Evolutionary conservation across 2,888 invertebrate species (phyloP).

Genomic region (Dasysyrphus tricinctus): DNA sequence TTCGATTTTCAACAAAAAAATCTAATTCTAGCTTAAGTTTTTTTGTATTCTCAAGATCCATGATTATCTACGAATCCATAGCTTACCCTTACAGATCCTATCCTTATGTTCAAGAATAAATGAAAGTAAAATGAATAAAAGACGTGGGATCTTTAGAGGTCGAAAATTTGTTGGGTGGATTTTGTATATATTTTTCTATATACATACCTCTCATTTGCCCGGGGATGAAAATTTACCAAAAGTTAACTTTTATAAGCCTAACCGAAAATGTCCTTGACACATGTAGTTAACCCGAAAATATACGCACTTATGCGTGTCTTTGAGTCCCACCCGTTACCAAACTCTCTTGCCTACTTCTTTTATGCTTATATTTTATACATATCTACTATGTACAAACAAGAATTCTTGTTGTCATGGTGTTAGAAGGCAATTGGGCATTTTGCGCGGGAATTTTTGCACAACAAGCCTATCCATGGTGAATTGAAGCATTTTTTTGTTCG

Average conservation of each 20-base stretch:
- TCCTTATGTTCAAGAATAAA: background rate
- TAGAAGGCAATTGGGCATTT: conserved; percentile 61
- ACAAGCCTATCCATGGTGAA: conserved; percentile 22
- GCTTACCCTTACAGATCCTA: background rate
- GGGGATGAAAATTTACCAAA: conserved; percentile 54
- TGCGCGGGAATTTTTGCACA: conserved; percentile 67
- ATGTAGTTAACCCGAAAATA: conserved; percentile 74
- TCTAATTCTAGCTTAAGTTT: too few species aligned
- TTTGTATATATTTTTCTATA: background rate
- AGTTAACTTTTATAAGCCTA: conserved; percentile 21
- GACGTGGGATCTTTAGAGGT: background rate
- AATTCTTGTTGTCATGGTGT: conserved; percentile 27
- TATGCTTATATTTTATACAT: background rate
- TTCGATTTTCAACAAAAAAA: too few species aligned
- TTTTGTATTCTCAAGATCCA: too few species aligned
- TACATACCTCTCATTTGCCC: conserved; percentile 53
- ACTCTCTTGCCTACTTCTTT: background rate
- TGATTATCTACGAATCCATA: background rate
- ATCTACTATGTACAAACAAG: background rate
- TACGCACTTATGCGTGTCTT: conserved; percentile 69
- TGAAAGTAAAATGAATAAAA: conserved; percentile 24
- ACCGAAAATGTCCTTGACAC: conserved; percentile 67
- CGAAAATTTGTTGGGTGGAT: background rate
- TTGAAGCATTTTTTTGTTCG: conserved; percentile 28
- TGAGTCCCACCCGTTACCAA: conserved; percentile 33